Evolutionary conservation across 2,113 vertebrate species (phyloP), one percentile per base, ranked within the genome.

Genomic region (Blennius ocellaris): DNA sequence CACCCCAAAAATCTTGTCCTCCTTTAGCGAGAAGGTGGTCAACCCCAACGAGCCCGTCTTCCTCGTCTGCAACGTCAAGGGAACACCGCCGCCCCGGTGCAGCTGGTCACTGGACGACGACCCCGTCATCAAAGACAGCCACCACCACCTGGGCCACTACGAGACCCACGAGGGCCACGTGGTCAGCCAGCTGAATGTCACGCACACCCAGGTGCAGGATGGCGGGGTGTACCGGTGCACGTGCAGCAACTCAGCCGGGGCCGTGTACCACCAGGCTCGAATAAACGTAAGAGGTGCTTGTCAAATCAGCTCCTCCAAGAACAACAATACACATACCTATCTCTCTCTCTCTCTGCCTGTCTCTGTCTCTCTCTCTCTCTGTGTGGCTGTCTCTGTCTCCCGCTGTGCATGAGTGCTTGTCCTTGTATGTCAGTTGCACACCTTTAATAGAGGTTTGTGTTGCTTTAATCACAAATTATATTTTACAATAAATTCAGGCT

Each of bases 281-380:
- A 99, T 99, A 99, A 99, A 99, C 98, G 98, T 99, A 99, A 99
- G 98, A 99, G 98, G 97, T 99, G 98, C 98, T 99, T 99, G 98
- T 99, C 98, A 97, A 96, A 98, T 98, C 96, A 97, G 95, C 96
- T 99, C 96, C 95, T 99, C 97, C 95, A 97, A 98, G 94, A 92
- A 89, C 91, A 89, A 92, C 86, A 92, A 89, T 86, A 90, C 83
- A 92, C 90, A 87, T 93, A 93, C 80, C 84, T 86, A 89, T 91
- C 82, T 83, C 82, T 91, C 76, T 30, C 21, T 30, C 21, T 30
- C 21, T 87, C 15, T 81, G 72, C 69, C 30, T 87, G 64, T 81
- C 59, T 72, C 12, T 91, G 80, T 83, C 82, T 91, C 76, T 30
- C 21, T 30, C 21, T 30, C 21, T 87, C 15, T 75, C 14, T 81